These are phyloP conservation scores for Pseudonaja textilis DNA, from an alignment of 2,113 vertebrate genomes.

Conservation along the genomic window DNA sequence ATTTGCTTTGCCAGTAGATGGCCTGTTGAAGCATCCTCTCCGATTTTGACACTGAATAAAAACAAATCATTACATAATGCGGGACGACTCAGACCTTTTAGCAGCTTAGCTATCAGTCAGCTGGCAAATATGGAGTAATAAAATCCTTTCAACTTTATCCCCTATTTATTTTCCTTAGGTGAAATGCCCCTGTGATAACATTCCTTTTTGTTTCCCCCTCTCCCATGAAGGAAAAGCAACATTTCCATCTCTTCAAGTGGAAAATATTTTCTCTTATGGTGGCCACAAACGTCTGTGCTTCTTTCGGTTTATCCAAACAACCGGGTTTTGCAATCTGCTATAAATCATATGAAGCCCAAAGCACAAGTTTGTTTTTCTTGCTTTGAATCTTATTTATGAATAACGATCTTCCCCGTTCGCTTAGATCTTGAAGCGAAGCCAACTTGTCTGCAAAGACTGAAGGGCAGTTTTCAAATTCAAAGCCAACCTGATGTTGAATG, in stretches of 20 bases:
- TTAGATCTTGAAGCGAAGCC: neutral
- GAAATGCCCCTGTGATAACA: conserved; percentile 11
- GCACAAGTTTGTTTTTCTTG: neutral
- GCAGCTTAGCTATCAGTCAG: neutral
- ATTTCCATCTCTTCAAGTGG: conserved; percentile 10
- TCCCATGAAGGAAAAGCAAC: neutral
- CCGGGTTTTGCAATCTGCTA: neutral
- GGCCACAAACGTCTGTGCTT: neutral
- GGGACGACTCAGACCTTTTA: neutral
- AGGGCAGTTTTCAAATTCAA: neutral
- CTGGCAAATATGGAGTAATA: neutral
- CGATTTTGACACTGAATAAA: neutral
- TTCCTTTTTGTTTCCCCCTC: neutral
- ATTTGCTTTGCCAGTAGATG: neutral
- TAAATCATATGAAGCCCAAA: neutral
- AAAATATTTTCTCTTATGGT: conserved; percentile 18
- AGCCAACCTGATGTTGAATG: neutral
- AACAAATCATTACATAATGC: neutral
- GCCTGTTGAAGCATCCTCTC: neutral
- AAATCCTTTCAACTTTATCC: neutral
- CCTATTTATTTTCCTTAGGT: conserved; percentile 22
- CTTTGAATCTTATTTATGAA: neutral
- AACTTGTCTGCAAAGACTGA: neutral
- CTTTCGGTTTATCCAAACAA: conserved; percentile 8
- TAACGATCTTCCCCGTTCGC: neutral